Evolutionary conservation across 1,140 invertebrate genomes (phyloP).

Genomic region (Brachionus manjavacas): DNA sequence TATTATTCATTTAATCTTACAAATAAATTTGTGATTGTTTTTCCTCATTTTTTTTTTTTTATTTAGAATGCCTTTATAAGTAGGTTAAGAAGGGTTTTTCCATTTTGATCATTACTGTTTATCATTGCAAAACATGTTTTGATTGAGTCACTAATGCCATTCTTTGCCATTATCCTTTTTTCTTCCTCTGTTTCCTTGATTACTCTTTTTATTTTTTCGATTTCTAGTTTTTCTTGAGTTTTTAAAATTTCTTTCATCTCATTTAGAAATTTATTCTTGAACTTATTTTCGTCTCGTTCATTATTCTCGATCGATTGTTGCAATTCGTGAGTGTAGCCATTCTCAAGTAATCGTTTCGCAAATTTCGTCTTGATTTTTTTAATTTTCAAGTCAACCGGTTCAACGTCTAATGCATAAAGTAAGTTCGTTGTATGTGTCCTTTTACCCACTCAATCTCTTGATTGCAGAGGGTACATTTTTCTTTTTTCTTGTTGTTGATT

Average conservation of each 20-base stretch:
- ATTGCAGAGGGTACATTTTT: background rate
- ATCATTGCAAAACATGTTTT: background rate
- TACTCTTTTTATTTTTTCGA: background rate
- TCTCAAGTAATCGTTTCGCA: background rate
- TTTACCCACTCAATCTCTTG: background rate
- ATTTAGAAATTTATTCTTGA: background rate
- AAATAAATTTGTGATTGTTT: too few species aligned
- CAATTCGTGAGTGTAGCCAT: too few species aligned
- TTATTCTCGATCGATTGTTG: background rate
- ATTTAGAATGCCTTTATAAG: background rate
- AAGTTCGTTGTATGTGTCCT: background rate
- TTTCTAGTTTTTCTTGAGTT: too few species aligned
- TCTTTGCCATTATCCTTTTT: background rate
- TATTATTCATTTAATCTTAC: too few species aligned
- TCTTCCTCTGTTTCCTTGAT: background rate
- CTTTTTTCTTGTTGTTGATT: background rate
- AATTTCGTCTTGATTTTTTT: background rate
- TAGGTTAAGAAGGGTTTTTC: background rate
- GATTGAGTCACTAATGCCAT: background rate
- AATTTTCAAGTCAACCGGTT: background rate
- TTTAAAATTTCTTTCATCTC: too few species aligned
- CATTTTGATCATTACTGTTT: background rate
- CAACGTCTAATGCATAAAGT: too few species aligned
- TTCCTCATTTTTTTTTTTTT: too few species aligned
- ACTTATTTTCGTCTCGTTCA: background rate